A percentile compares a stretch with the other conserved stretches of the same genome.
Evolutionary conservation across 1,140 invertebrate species (phyloP).

Genomic region (Drosophila serrata): DNA sequence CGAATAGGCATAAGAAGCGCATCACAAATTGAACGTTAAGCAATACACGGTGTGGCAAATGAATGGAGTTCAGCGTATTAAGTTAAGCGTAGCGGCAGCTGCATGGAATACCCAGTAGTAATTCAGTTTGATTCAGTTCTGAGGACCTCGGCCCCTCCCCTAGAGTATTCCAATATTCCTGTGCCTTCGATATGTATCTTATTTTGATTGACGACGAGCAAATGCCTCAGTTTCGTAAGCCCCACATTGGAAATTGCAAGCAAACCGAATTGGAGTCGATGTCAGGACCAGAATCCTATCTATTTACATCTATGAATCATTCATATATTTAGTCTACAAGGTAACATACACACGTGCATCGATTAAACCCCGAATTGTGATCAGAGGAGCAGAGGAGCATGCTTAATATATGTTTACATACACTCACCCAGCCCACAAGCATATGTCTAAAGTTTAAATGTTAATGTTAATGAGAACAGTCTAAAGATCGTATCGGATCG

Average conservation of each 20-base stretch:
- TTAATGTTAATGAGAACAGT: slow-evolving; percentile 36
- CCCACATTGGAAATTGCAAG: slow-evolving; percentile 2
- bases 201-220: slow-evolving; percentile 47
- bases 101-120: slow-evolving; percentile 23
- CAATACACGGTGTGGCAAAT: slow-evolving; percentile 8
- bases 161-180: slow-evolving; percentile 61
- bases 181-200: slow-evolving; percentile 71
- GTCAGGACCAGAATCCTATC: slow-evolving; percentile 24
- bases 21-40: slow-evolving; percentile 31
- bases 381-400: slow-evolving; percentile 20
- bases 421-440: slow-evolving; percentile 12
- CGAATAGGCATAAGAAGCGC: neutral
- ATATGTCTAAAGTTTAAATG: slow-evolving; percentile 33
- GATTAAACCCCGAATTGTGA: slow-evolving; percentile 41
- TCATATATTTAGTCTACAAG: slow-evolving; percentile 8
- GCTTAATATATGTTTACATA: slow-evolving; percentile 36
- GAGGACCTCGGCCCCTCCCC: slow-evolving; percentile 54
- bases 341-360: slow-evolving; percentile 13
- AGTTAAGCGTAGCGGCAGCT: slow-evolving; percentile 34
- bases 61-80: slow-evolving; percentile 28
- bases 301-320: slow-evolving; percentile 58
- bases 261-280: slow-evolving; percentile 4
- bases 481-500: slow-evolving; percentile 6
- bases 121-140: slow-evolving; percentile 42
- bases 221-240: slow-evolving; percentile 19